phyloP scores from a whole-genome alignment of 2,113 vertebrate genomes.

The Macrotis lagotis region DNA sequence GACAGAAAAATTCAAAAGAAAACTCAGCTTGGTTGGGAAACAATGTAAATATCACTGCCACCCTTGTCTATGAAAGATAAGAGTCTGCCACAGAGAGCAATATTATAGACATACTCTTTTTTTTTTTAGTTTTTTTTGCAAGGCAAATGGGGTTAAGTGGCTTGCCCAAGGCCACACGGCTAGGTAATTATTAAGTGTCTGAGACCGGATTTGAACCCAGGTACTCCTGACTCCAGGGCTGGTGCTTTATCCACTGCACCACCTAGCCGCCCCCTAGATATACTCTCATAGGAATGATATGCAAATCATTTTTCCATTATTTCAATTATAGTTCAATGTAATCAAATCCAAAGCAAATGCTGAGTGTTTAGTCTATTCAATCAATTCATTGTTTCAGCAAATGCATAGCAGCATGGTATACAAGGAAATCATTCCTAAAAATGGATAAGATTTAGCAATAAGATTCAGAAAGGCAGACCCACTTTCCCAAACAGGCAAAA shows the following conservation, averaged over 20 bases:
- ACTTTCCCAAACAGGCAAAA: not conserved
- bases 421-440: slow-evolving; percentile 13
- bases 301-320: not conserved
- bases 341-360: not conserved
- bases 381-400: slow-evolving; percentile 1
- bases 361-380: not conserved
- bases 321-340: not conserved
- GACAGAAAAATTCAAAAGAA: not conserved
- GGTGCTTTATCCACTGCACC: no score
- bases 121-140: no score
- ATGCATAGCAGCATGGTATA: not conserved
- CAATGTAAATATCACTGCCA: not conserved
- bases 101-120: not conserved
- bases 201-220: no score
- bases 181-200: no score
- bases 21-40: not conserved
- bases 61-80: not conserved
- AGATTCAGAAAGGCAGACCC: slow-evolving; percentile 12
- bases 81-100: not conserved
- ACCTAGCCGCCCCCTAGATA: no score
- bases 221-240: no score
- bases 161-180: no score
- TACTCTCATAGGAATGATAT: not conserved
- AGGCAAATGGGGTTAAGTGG: no score
- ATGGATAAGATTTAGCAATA: not conserved